These are phyloP conservation scores for Coecobrya sp. DNA, from an alignment of 2,888 invertebrate genomes.

Conservation along the genomic window DNA sequence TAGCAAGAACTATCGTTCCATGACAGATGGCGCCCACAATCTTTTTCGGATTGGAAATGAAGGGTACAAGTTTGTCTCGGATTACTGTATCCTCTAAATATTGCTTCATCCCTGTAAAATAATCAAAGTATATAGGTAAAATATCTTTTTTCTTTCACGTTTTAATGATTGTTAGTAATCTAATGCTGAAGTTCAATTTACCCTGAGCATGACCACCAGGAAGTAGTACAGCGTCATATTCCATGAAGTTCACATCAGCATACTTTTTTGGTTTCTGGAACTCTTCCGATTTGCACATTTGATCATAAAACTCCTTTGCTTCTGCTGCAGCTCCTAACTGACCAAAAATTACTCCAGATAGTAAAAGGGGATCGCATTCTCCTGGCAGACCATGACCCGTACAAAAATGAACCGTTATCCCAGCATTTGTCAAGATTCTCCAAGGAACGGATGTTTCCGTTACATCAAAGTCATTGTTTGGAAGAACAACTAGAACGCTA, in stretches of 20 bases:
- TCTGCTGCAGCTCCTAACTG: constrained; percentile 83
- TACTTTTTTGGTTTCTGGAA: constrained; percentile 82
- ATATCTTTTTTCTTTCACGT: background rate
- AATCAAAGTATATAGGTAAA: no score
- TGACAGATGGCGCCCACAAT: constrained; percentile 84
- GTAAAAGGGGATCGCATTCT: constrained; percentile 83
- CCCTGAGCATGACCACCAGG: constrained; percentile 86
- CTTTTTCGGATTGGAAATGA: constrained; percentile 80
- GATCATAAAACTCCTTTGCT: constrained; percentile 81
- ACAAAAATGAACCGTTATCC: constrained; percentile 79
- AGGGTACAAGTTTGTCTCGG: constrained; percentile 81
- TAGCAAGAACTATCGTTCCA: constrained; percentile 83
- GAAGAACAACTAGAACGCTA: constrained; percentile 79
- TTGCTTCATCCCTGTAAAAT: constrained; percentile 82
- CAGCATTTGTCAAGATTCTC: constrained; percentile 79
- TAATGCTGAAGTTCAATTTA: background rate
- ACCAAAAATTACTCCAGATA: constrained; percentile 84
- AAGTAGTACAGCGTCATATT: constrained; percentile 82
- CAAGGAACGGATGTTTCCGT: constrained; percentile 84
- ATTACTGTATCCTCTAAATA: constrained; percentile 82
- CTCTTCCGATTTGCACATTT: constrained; percentile 81
- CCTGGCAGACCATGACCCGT: constrained; percentile 82
- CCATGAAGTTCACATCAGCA: constrained; percentile 78
- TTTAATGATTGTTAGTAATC: background rate
- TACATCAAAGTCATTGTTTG: constrained; percentile 84